Conservation (phyloP, 2,888 invertebrate genomes). For the Herminia tarsipennalis region DNA sequence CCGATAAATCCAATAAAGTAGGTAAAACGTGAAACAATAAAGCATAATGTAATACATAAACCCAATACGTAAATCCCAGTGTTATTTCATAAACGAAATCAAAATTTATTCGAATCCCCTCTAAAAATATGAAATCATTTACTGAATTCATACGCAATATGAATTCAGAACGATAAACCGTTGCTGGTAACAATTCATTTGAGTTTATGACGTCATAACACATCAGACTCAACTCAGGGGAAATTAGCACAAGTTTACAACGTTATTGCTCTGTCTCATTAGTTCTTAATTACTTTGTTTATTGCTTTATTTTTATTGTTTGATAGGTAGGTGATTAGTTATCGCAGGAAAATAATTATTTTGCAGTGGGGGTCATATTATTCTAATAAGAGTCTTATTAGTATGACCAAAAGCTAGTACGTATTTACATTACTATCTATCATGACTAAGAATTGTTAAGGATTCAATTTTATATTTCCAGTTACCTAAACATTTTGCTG, state of each 20-base stretch:
- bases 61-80: too few relatives aligned
- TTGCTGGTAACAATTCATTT: constrained; percentile 47
- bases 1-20: too few relatives aligned
- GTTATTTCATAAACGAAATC: background rate
- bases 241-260: constrained; percentile 64
- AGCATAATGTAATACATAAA: too few relatives aligned
- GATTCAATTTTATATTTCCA: too few relatives aligned
- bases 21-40: too few relatives aligned
- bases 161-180: constrained; percentile 51
- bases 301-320: constrained; percentile 27
- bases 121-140: constrained; percentile 21
- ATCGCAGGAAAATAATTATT: background rate
- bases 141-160: constrained; percentile 49
- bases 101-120: background rate
- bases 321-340: constrained; percentile 1
- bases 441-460: too few relatives aligned
- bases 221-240: constrained; percentile 63
- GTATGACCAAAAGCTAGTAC: too few relatives aligned
- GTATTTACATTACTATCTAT: too few relatives aligned
- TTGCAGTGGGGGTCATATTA: background rate
- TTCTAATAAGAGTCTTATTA: too few relatives aligned
- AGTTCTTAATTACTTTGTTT: constrained; percentile 41
- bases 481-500: too few relatives aligned
- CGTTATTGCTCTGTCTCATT: constrained; percentile 43
- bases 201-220: constrained; percentile 62